A percentile compares a stretch with the other conserved stretches of the same genome.
Conservation (phyloP, 2,888 invertebrate species). For the Schizotus pectinicornis region DNA sequence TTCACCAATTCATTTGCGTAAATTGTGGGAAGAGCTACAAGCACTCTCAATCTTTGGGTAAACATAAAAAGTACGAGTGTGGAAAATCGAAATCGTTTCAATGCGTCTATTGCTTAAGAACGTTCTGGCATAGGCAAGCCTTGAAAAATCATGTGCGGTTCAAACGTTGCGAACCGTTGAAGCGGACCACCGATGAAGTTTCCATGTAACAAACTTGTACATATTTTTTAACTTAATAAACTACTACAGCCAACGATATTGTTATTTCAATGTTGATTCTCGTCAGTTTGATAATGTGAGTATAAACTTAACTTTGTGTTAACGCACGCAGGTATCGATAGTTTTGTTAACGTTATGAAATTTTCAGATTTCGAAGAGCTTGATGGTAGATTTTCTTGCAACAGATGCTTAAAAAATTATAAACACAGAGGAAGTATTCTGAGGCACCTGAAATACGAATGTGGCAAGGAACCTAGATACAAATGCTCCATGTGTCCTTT, state of each 20-base stretch:
- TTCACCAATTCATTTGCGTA: constrained; percentile 23
- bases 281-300: too few species aligned
- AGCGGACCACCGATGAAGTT: too few species aligned
- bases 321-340: too few species aligned
- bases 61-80: constrained; percentile 57
- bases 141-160: constrained; percentile 36
- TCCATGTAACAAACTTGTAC: too few species aligned
- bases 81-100: constrained; percentile 64
- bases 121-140: constrained; percentile 38
- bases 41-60: constrained; percentile 49
- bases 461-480: constrained; percentile 72
- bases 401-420: constrained; percentile 43
- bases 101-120: constrained; percentile 53
- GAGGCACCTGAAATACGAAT: constrained; percentile 75
- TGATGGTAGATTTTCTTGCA: constrained; percentile 38
- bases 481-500: constrained; percentile 68
- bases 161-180: constrained; percentile 26
- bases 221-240: too few species aligned
- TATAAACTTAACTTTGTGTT: too few species aligned
- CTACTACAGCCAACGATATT: too few species aligned
- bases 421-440: constrained; percentile 55
- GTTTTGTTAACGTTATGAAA: background rate
- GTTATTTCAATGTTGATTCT: too few species aligned
- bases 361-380: constrained; percentile 39
- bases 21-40: constrained; percentile 57